Evolutionary conservation across 2,797 vertebrate species (phyloP), one percentile per base, ranked within the genome.

Genomic region (Gouania willdenowi): DNA sequence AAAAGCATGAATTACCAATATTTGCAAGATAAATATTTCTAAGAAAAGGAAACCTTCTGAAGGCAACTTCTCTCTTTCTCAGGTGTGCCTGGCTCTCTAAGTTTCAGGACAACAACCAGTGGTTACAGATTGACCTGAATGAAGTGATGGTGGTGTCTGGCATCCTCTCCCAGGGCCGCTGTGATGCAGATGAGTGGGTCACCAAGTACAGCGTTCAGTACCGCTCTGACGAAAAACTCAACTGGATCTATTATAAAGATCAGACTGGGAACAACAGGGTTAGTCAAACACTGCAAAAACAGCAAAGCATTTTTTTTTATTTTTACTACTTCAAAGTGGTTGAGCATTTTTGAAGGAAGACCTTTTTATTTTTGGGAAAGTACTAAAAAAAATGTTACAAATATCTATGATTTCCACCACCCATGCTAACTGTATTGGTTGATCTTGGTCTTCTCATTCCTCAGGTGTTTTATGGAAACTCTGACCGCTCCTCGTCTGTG

Each of bases 211-310:
- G 90, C 0, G 61, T 99, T 2, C 94, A 97, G 78, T 98, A 94
- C 66, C 92, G 94, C 75, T 89, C 87, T 0, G 89, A 92, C 0
- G 90, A 95, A 3, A 90, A 79, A 24, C 85, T 96, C 66, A 98
- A 93, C 83, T 99, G 97, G 97, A 90, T 98, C 69, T 99, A 93
- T 78, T 98, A 98, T 86, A 99, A 98, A 75, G 97, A 99, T 77
- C 94, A 97, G 81, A 95, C 94, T 0, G 97, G 97, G 28, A 98
- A 98, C 87, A 99, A 98, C 77, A 82, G 94, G 86, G 97, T 99
- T 22, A 79, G 92, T 85, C 20, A 0, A 42, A 15, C 11, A 3
- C 15, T n/a, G 8, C n/a, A n/a, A n/a, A n/a, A n/a, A n/a, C n/a
- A n/a, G 5, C 19, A 2, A 20, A 4, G 20, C n/a, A 3, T 14